Percentiles rank a stretch among this genome's conserved stretches.
Evolutionary conservation across 2,888 invertebrate genomes (phyloP).

Genomic region (Scaptomyza cyrtandrae): DNA sequence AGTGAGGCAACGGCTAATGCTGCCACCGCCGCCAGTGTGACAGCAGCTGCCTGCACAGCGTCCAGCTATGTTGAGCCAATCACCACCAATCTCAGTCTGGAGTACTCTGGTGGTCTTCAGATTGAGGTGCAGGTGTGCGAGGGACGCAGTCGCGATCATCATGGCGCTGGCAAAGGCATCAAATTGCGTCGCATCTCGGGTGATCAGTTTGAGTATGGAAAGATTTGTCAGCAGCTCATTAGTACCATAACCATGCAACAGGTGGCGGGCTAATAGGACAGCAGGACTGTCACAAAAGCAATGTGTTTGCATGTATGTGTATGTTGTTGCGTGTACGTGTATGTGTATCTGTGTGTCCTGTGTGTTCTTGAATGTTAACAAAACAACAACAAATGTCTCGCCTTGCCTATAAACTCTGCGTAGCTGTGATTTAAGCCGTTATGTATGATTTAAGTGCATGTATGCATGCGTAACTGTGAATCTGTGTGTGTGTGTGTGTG

Average conservation of each 20-base stretch:
- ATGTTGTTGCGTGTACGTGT: constrained; percentile 6
- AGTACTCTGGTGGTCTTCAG: constrained; percentile 93
- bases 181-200: constrained; percentile 95
- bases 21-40: constrained; percentile 27
- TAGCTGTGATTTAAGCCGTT: constrained; percentile 74
- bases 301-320: background rate
- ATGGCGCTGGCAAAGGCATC: constrained; percentile 89
- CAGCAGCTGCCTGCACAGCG: constrained; percentile 1
- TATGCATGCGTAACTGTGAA: constrained; percentile 15
- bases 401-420: constrained; percentile 74
- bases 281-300: constrained; percentile 29
- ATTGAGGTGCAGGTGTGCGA: constrained; percentile 93
- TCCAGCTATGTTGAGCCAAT: constrained; percentile 51
- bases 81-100: constrained; percentile 87
- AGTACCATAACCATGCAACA: constrained; percentile 91
- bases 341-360: constrained; percentile 14
- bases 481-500: constrained; percentile 21
- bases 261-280: constrained; percentile 71
- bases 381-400: constrained; percentile 50
- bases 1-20: constrained; percentile 52
- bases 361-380: constrained; percentile 27
- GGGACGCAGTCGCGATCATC: constrained; percentile 86
- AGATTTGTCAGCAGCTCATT: constrained; percentile 94
- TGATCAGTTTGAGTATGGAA: constrained; percentile 94
- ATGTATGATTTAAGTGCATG: constrained; percentile 45